These are phyloP conservation scores for Dolichotis patagonum DNA, from an alignment of 2,113 vertebrate genomes.

Conservation along the genomic window DNA sequence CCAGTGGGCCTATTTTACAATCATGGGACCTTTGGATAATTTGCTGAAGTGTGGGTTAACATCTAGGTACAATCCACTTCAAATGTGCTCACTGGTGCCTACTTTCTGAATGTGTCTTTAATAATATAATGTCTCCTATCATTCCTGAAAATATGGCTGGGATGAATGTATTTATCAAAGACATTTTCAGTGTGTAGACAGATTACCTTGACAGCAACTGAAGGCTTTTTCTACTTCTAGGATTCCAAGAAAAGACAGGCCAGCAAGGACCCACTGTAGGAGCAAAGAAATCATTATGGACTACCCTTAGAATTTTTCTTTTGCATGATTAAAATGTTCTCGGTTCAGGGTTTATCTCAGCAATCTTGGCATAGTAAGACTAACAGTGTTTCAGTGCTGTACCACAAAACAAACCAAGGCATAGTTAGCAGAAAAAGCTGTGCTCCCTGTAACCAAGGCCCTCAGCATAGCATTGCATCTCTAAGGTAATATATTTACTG, in stretches of 20 bases:
- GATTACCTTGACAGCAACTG: neutral
- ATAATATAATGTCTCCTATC: neutral
- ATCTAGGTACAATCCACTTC: neutral
- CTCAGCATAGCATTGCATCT: rapidly evolving
- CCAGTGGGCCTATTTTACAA: neutral
- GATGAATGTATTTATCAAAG: neutral
- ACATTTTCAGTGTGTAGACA: neutral
- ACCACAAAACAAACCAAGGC: neutral
- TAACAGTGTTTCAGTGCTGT: neutral
- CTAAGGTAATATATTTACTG: rapidly evolving
- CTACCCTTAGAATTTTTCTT: neutral
- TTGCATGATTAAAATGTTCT: neutral
- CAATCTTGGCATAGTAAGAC: rapidly evolving
- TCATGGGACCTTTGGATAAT: rapidly evolving
- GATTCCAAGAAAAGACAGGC: neutral
- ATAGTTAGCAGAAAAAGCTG: neutral
- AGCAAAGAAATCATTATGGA: rapidly evolving
- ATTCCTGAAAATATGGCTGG: neutral
- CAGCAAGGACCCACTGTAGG: rapidly evolving
- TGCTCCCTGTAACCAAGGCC: neutral
- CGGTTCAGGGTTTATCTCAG: neutral
- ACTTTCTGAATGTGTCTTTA: neutral
- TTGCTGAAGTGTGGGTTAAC: rapidly evolving
- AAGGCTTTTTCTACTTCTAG: neutral
- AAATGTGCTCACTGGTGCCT: neutral